These are phyloP conservation scores for Drosophila chauvacae DNA, from an alignment of 1,140 invertebrate genomes.

Conservation along the genomic window DNA sequence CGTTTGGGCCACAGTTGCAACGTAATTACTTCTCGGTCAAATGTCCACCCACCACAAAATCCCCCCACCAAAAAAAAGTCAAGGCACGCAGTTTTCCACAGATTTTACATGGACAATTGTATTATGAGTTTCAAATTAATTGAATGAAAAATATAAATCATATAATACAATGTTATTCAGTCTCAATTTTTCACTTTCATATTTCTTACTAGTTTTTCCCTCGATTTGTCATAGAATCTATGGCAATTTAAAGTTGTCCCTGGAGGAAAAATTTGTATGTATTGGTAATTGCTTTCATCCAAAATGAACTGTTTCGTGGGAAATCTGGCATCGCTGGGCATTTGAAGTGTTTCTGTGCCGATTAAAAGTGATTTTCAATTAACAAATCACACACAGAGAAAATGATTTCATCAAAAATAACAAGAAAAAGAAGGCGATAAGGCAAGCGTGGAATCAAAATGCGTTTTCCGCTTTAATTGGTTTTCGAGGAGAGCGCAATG, in stretches of 20 bases:
- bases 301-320: conserved; percentile 12
- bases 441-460: conserved; percentile 50
- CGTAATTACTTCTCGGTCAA: conserved; percentile 30
- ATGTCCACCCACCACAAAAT: background rate
- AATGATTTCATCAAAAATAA: conserved; percentile 55
- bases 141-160: too few species aligned
- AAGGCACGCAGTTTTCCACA: background rate
- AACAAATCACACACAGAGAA: conserved; percentile 46
- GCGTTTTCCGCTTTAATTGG: conserved; percentile 63
- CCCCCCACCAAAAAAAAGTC: background rate
- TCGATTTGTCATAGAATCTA: too few species aligned
- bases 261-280: background rate
- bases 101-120: background rate
- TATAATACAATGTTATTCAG: too few species aligned
- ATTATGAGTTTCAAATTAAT: too few species aligned
- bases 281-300: background rate
- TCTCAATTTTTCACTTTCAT: background rate
- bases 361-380: conserved; percentile 63
- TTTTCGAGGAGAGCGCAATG: conserved; percentile 25
- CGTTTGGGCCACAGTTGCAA: conserved; percentile 14
- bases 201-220: background rate
- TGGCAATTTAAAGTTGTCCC: background rate
- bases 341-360: conserved; percentile 7
- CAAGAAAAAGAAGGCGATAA: conserved; percentile 45
- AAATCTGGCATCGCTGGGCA: conserved; percentile 4